phyloP scores from a whole-genome alignment of 30 jellyfish, hydroid and myxozoan species.

The Aurelia aurita region DNA sequence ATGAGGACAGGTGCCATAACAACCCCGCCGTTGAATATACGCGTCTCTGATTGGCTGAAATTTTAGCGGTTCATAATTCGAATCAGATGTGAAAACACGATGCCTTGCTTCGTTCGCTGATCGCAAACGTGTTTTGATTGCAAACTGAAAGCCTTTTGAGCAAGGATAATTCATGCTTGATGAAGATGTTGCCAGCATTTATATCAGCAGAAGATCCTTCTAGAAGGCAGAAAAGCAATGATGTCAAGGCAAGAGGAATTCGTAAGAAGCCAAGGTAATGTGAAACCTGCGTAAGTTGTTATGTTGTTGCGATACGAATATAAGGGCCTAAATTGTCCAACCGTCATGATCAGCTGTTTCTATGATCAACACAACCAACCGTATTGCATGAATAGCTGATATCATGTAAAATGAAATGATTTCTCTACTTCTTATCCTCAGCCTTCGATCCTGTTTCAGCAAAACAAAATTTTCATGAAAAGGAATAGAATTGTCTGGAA shows the following conservation, averaged over 20 bases:
- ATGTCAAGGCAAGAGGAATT: not conserved
- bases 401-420: too few species aligned
- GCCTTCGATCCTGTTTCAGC: too few species aligned
- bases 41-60: constrained; percentile 19
- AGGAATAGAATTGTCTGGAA: too few species aligned
- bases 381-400: too few species aligned
- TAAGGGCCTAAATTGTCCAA: not conserved
- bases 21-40: too few species aligned
- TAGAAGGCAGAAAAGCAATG: constrained; percentile 1
- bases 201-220: constrained; percentile 22
- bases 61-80: constrained; percentile 36
- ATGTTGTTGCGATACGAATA: not conserved
- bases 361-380: not conserved
- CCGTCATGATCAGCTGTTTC: not conserved
- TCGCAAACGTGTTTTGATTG: too few species aligned
- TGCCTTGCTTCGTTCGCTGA: too few species aligned
- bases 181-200: constrained; percentile 40
- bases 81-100: not conserved
- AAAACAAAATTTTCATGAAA: too few species aligned
- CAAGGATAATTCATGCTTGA: too few species aligned
- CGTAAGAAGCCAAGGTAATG: constrained; percentile 21
- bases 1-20: too few species aligned
- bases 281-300: not conserved
- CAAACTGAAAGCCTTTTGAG: too few species aligned
- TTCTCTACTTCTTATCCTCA: too few species aligned